Base-by-base conservation (phyloP, 2,888 invertebrate species). In the Tinea pellionella region DNA sequence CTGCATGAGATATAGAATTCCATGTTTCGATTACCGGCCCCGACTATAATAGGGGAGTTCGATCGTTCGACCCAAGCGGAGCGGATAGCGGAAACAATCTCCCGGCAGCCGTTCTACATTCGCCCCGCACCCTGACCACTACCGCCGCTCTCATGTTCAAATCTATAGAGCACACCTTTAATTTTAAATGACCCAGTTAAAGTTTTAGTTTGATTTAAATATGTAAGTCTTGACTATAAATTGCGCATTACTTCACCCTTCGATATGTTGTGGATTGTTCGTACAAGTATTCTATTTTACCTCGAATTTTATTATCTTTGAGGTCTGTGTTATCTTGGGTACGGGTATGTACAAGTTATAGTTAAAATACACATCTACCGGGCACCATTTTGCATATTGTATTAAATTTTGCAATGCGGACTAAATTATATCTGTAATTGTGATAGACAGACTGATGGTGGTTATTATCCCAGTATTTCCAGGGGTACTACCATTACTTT, bases 231-330 rank as follows among this genome's bases (percentile, higher is more conserved):
- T 2, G 37, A 6, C 37, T 37, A 37, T 37, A 37, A 37, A 37
- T 37, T 12, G n/a, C 4, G 9, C 16, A n/a, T 47, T 47, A 32
- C 30, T 57, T n/a, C 32, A 57, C 57, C 57, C 30, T 57, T 57
- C 57, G 32, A 57, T 57, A 57, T 57, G 57, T 57, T 57, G 30
- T 2, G 57, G 57, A 55, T 57, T 30, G 57, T 57, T 53, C 53
- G 32, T 57, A 13, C 53, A 24, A 15, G 57, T 57, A 57, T 57
- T n/a, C 57, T 57, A 32, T 32, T 57, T 30, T 32, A 57, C 57
- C 57, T 57, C 57, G 32, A 15, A 32, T 57, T 57, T 57, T 57
- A 57, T 57, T 57, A 57, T 57, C 57, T 57, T 24, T n/a, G 19
- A 16, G 19, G 24, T 19, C 24, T 24, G 24, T 53, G 47, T 18